These are phyloP conservation scores for Odontocolon sp. DNA, from an alignment of 2,888 invertebrate species.

Conservation along the genomic window DNA sequence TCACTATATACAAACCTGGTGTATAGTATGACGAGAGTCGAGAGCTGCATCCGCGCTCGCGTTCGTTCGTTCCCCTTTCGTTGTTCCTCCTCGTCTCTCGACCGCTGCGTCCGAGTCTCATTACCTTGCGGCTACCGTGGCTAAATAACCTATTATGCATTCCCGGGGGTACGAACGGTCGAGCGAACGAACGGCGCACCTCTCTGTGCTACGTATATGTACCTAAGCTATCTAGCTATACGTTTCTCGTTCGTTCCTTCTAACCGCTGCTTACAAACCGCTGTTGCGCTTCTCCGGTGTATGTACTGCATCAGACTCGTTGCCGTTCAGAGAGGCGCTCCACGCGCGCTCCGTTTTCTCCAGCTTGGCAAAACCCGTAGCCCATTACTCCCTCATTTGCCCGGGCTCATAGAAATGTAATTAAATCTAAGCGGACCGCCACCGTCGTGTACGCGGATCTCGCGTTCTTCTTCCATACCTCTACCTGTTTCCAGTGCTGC, in stretches of 20 bases:
- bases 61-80: constrained; percentile 24
- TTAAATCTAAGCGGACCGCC: constrained; percentile 72
- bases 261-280: constrained; percentile 3
- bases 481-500: background rate
- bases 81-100: background rate
- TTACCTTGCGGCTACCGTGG: constrained; percentile 66
- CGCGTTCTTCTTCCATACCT: background rate
- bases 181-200: constrained; percentile 49
- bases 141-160: constrained; percentile 77
- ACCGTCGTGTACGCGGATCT: constrained; percentile 46
- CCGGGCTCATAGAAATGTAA: constrained; percentile 72
- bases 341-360: constrained; percentile 31
- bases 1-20: too few species aligned
- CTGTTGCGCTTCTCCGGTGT: constrained; percentile 29
- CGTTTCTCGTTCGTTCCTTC: constrained; percentile 18
- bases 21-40: background rate
- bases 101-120: constrained; percentile 58
- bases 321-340: constrained; percentile 22
- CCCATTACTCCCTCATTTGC: constrained; percentile 71
- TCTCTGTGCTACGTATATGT: constrained; percentile 20
- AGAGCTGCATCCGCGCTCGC: constrained; percentile 17
- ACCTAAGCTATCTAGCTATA: constrained; percentile 24
- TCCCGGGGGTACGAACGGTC: constrained; percentile 57
- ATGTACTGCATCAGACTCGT: constrained; percentile 34
- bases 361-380: constrained; percentile 30